Evolutionary conservation across 1,140 invertebrate species (phyloP), one percentile per base, ranked within the genome.

Genomic region (Drosophila repleta): DNA sequence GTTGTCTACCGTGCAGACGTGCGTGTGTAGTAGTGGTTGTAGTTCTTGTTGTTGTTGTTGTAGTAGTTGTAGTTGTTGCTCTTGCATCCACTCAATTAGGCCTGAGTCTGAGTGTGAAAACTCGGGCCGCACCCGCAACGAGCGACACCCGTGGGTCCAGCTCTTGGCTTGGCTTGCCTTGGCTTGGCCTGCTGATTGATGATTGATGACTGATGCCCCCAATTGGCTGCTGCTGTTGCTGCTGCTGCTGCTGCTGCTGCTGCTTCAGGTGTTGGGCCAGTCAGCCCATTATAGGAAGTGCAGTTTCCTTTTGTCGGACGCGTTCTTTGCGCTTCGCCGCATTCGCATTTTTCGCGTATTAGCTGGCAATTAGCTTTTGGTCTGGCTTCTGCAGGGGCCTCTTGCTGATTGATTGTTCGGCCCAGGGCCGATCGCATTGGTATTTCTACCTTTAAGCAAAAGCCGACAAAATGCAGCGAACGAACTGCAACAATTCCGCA

Each of bases 351-450:
- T 74, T 76, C 55, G 75, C 80, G 60, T 71, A 62, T 80, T 85
- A 85, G 72, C 81, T 45, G 41, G 76, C 64, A 80, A 84, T 85
- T 84, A 64, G 76, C 76, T 73, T 60, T 65, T 15, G 60, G 76
- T 63, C 63, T 15, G 60, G 76, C 76, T 76, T 71, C 76, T 39
- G 48, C 66, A 69, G 66, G 72, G 49, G 61, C 75, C 51, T 51
- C 46, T 64, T 57, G 67, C 45, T 49, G 68, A 84, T 84, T 80
- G 80, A 84, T 84, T 84, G 46, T 49, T 53, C 10, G 43, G 51
- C 35, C 43, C 11, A 24, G 35, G 75, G 41, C 78, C 76, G 70
- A 82, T 82, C 48, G 55, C 39, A 49, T 65, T 71, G 76, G 79
- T 21, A 79, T 72, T 82, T 79, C 26, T 64, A 37, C 46, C 73